Evolutionary conservation across 2,888 invertebrate species (phyloP), one percentile per base, ranked within the genome.

Genomic region (Idaea dimidiata): DNA sequence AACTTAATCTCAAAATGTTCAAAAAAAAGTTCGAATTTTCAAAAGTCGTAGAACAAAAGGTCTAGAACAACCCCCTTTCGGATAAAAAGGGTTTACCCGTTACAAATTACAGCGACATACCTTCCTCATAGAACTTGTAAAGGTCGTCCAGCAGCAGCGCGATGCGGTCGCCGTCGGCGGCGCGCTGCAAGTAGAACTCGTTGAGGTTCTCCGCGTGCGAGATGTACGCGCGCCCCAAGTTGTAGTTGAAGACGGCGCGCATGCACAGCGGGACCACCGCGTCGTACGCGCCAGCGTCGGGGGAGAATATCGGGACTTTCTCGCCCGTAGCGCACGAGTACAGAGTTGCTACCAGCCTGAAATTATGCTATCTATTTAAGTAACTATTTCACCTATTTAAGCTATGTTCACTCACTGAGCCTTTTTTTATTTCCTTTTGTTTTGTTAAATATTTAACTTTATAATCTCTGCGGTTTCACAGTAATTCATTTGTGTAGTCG

Each of bases 291-390:
- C 89, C 94, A 65, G 93, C 93, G 68, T 94, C 94, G 0, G 94
- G 93, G 53, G 87, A 84, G 62, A 94, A 84, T 56, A 94, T 82
- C 0, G 86, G 77, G 2, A 94, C 80, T 75, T 93, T 93, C 17
- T 82, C 79, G 8, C 94, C 94, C 0, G 85, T 86, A 0, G 71
- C 67, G 5, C 76, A 76, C 62, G 94, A 93, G 76, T 95, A 95
- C 3, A 97, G 84, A 2, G 95, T 94, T 62, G 96, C 93, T 62
- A 95, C 88, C 67, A 96, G 85, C 66, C 96, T 96, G 82, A 1
- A 91, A 89, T n/a, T n/a, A n/a, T n/a, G n/a, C n/a, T n/a, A n/a
- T n/a, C n/a, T n/a, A n/a, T n/a, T n/a, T n/a, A n/a, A n/a, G n/a
- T n/a, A n/a, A n/a, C n/a, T n/a, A n/a, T n/a, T n/a, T n/a, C n/a